Conservation (phyloP, 2,113 vertebrate genomes). For the Tiliqua scincoides region DNA sequence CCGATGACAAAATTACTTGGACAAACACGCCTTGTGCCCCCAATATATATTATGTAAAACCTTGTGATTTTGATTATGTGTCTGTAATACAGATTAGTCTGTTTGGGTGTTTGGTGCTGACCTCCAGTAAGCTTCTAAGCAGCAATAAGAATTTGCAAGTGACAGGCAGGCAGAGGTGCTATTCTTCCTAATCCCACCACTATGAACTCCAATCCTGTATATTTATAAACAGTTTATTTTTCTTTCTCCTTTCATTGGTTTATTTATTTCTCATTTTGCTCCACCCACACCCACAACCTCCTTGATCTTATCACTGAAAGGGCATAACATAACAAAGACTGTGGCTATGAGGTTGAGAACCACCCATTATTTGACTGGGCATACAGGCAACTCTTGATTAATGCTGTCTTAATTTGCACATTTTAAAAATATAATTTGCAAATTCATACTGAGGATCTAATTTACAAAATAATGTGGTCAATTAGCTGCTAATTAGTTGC, state of each 20-base stretch:
- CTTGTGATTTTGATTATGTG: constrained; percentile 75
- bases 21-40: constrained; percentile 72
- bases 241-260: constrained; percentile 33
- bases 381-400: too few species aligned
- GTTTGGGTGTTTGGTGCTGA: constrained; percentile 76
- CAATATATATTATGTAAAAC: constrained; percentile 75
- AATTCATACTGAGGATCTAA: too few species aligned
- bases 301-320: constrained; percentile 44
- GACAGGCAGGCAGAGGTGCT: constrained; percentile 73
- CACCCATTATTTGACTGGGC: not conserved
- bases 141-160: constrained; percentile 74
- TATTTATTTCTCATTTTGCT: constrained; percentile 45
- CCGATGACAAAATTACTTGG: constrained; percentile 66
- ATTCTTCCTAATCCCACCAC: constrained; percentile 64
- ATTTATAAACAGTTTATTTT: constrained; percentile 53
- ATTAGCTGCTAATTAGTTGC: too few species aligned
- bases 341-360: not conserved
- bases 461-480: too few species aligned
- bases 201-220: constrained; percentile 45
- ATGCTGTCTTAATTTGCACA: too few species aligned
- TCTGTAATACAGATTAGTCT: constrained; percentile 74
- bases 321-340: not conserved
- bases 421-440: too few species aligned
- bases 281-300: constrained; percentile 28
- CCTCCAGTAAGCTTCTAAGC: constrained; percentile 75